These are phyloP conservation scores for Pipistrellus nathusii DNA, from an alignment of 2,797 vertebrate species.

Conservation along the genomic window DNA sequence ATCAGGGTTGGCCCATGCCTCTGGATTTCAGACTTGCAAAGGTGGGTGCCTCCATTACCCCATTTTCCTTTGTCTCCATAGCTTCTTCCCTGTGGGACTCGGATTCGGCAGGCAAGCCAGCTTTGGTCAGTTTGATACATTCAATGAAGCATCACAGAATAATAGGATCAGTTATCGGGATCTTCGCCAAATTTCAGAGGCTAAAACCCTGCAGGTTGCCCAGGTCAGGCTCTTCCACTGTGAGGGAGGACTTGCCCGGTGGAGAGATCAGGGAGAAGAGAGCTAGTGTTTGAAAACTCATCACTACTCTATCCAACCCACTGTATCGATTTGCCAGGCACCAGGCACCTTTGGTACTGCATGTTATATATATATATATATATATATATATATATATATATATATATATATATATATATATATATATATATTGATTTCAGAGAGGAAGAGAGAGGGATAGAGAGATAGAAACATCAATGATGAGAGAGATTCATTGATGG, in stretches of 20 bases:
- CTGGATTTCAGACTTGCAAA: background rate
- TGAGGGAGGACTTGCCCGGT: background rate
- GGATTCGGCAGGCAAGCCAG: background rate
- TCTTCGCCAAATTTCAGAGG: background rate
- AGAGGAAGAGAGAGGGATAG: no score
- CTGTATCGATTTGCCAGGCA: background rate
- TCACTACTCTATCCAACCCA: background rate
- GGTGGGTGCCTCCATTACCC: rapidly evolving
- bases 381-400: no score
- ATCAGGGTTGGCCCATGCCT: no score
- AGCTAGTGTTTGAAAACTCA: background rate
- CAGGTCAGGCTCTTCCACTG: background rate
- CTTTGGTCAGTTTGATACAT: background rate
- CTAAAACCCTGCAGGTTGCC: background rate
- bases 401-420: no score
- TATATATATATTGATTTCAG: no score
- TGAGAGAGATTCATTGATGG: no score
- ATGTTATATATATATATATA: no score
- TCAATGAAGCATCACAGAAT: background rate
- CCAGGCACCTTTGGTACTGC: background rate
- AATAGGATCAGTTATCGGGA: background rate
- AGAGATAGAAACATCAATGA: no score
- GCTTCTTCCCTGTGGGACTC: background rate
- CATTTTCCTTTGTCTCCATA: no score
- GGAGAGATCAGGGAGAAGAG: background rate